Base-by-base conservation (phyloP, 1,140 invertebrate genomes). In the Drusus annulatus region DNA sequence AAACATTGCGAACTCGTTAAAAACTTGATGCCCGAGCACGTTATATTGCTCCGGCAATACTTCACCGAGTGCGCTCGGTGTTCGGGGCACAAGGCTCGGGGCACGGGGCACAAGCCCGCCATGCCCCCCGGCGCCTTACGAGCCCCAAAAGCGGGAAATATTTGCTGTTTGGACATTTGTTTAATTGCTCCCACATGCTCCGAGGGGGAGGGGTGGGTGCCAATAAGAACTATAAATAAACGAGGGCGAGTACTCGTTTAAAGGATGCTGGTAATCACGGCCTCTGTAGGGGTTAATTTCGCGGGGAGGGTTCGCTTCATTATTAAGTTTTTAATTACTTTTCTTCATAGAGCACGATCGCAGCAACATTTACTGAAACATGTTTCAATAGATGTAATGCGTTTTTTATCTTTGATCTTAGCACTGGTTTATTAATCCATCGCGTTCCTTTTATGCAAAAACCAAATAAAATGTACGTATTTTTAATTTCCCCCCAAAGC, bases 1-100 rank as follows among this genome's bases (percentile, higher is more conserved):
- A 83, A 83, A 83, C 82, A 83, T 83, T 80, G 82, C 79, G 81
- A 83, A 83, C 82, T 83, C 82, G 82, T 83, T 83, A 83, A 83
- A 83, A 83, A 83, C 82, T 80, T 80, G 82, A 80, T 83, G 82
- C 79, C 79, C 76, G 76, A 62, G 82, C 79, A 83, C 82, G 82
- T 80, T 83, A 83, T 83, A 83, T 83, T 80, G 79, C 82, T 83
- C 80, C 73, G 79, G 79, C 25, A 83, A 83, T 83, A 80, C 82
- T 83, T 83, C 77, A 76, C 50, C 50, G 79, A 60, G 69, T 80
- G 79, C 79, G 71, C 79, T 65, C 71, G 79, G 36, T 45, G 36
- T 13, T 13, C 0, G 54, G 5, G 60, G 17, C 13, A n/a, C 62
- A 15, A 15, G 25, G 62, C 31, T n/a, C 25, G 62, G 62, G 23